These are phyloP conservation scores for Premnoplex brunnescens DNA, from an alignment of 2,797 vertebrate genomes.

Conservation along the genomic window DNA sequence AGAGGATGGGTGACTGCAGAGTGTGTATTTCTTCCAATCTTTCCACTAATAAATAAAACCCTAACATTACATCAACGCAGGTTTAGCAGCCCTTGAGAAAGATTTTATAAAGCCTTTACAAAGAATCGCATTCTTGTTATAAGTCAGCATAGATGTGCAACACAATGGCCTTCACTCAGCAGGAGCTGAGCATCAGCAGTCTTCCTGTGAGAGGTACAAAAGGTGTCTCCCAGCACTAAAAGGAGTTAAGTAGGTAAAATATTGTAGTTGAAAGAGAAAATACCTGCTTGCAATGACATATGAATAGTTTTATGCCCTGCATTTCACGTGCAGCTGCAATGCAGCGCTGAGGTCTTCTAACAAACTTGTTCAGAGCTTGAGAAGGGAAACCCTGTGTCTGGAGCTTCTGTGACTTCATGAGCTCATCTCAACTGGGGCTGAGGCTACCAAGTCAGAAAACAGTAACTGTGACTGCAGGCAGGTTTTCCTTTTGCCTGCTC, in stretches of 20 bases:
- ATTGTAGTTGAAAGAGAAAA: neutral
- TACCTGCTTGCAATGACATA: neutral
- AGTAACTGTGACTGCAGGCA: neutral
- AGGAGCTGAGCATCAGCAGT: conserved; percentile 24
- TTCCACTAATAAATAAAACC: neutral
- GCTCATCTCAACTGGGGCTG: neutral
- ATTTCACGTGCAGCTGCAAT: neutral
- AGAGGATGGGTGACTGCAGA: neutral
- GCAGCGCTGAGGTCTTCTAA: neutral
- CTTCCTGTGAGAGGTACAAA: conserved; percentile 29
- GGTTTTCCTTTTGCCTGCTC: neutral
- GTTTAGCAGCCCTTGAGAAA: conserved; percentile 28
- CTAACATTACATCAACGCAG: neutral
- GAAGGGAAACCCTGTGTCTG: neutral
- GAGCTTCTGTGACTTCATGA: neutral
- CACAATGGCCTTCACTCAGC: conserved; percentile 46
- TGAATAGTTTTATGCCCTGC: neutral
- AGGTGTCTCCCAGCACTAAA: neutral
- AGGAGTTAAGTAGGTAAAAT: conserved; percentile 6
- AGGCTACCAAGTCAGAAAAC: neutral
- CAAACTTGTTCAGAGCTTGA: neutral
- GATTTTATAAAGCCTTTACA: conserved; percentile 28
- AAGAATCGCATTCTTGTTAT: neutral
- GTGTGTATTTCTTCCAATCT: neutral
- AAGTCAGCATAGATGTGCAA: neutral